A percentile compares a stretch with the other conserved stretches of the same genome.
These are phyloP conservation scores for Epinotia demarniana DNA, from an alignment of 2,888 invertebrate species.

Conservation along the genomic window DNA sequence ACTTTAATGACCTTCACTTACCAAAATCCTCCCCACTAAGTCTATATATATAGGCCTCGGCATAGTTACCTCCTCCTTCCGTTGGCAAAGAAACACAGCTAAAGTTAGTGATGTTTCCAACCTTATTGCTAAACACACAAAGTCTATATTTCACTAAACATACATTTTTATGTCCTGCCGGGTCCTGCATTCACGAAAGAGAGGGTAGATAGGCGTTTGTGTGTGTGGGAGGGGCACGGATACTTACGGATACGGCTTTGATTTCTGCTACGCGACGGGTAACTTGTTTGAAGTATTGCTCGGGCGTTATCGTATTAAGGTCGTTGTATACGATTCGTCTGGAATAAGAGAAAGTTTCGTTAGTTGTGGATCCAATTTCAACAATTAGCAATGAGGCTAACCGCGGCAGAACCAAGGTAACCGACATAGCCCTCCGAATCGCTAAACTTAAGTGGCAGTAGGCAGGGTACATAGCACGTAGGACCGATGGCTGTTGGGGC, in stretches of 20 bases:
- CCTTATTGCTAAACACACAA: slow-evolving; percentile 52
- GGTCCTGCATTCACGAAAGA: slow-evolving; percentile 62
- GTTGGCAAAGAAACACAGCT: slow-evolving; percentile 76
- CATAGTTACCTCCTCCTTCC: slow-evolving; percentile 82
- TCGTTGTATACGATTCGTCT: slow-evolving; percentile 96
- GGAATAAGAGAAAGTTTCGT: slow-evolving; percentile 53
- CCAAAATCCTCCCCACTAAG: slow-evolving; percentile 68
- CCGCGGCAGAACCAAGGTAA: too few species aligned
- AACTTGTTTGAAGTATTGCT: slow-evolving; percentile 97
- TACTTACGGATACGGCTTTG: slow-evolving; percentile 93
- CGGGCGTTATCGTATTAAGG: slow-evolving; percentile 95
- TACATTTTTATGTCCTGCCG: slow-evolving; percentile 61
- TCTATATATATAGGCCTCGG: slow-evolving; percentile 68
- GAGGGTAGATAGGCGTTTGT: slow-evolving; percentile 46
- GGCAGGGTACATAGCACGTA: too few species aligned
- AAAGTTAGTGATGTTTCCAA: slow-evolving; percentile 79
- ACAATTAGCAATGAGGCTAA: too few species aligned
- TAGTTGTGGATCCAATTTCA: neutral
- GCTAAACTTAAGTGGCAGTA: too few species aligned
- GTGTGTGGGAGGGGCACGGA: slow-evolving; percentile 48
- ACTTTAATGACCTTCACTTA: slow-evolving; percentile 69
- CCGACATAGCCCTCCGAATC: too few species aligned
- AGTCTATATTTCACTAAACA: slow-evolving; percentile 59
- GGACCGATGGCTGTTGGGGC: too few species aligned
- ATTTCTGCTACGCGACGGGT: slow-evolving; percentile 94